These are phyloP conservation scores for Chloroceryle amazona DNA, from an alignment of 2,797 vertebrate genomes.

Conservation along the genomic window DNA sequence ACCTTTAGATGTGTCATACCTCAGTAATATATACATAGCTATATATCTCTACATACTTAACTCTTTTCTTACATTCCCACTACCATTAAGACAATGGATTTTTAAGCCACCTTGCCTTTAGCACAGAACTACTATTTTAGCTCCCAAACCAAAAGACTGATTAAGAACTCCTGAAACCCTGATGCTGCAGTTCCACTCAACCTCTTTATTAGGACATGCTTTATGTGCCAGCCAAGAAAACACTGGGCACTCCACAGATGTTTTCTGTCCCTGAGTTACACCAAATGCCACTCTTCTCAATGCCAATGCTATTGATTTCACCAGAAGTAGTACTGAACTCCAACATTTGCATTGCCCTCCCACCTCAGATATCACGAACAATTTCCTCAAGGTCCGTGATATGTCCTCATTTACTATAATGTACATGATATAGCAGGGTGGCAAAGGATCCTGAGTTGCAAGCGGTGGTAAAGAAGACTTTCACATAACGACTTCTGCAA, in stretches of 20 bases:
- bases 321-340: background rate
- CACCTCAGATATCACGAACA: background rate
- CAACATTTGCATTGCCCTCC: accelerated
- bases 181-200: background rate
- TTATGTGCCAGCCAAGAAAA: background rate
- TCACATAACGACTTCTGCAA: background rate
- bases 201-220: background rate
- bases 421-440: background rate
- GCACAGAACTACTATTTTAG: background rate
- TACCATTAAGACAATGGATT: background rate
- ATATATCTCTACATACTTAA: background rate
- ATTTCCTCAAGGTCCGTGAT: background rate
- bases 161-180: background rate
- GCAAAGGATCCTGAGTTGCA: background rate
- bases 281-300: background rate
- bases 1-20: background rate
- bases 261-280: background rate
- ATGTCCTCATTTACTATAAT: background rate
- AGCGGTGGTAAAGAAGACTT: accelerated
- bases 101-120: background rate
- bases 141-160: background rate
- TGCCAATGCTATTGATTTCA: background rate
- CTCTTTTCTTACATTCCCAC: background rate
- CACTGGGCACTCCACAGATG: background rate
- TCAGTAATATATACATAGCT: background rate